phyloP scores from a whole-genome alignment of 2,113 vertebrate species.

The Notothenia rossii region DNA sequence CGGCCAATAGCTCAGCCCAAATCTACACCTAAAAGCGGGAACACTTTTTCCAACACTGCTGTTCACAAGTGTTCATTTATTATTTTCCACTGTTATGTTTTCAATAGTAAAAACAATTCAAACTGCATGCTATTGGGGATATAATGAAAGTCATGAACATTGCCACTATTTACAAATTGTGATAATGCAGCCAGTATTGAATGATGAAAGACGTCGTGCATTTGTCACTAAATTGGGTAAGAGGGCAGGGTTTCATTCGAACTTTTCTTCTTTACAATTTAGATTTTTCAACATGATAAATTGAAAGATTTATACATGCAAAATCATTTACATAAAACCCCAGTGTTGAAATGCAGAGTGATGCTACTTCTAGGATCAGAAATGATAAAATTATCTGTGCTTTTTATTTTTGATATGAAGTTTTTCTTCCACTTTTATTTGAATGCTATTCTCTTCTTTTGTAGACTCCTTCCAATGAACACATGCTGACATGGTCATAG shows the following conservation, averaged over 20 bases:
- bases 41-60: too few relatives aligned
- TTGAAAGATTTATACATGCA: background rate
- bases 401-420: conserved; percentile 17
- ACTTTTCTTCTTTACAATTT: background rate
- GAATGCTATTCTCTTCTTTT: conserved; percentile 10
- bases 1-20: too few relatives aligned
- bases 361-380: background rate
- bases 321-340: background rate
- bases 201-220: background rate
- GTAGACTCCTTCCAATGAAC: conserved; percentile 3
- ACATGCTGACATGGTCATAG: conserved; percentile 48
- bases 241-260: background rate
- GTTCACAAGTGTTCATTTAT: too few relatives aligned
- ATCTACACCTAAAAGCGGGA: too few relatives aligned
- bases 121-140: too few relatives aligned
- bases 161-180: too few relatives aligned
- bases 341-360: background rate
- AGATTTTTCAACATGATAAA: background rate
- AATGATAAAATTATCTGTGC: background rate
- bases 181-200: too few relatives aligned
- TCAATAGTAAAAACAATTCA: too few relatives aligned
- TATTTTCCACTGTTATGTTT: too few relatives aligned
- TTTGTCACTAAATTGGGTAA: background rate
- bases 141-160: too few relatives aligned
- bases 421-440: conserved; percentile 4